phyloP scores from a whole-genome alignment of 2,888 invertebrate species.

The Marasmarcha lunaedactyla region DNA sequence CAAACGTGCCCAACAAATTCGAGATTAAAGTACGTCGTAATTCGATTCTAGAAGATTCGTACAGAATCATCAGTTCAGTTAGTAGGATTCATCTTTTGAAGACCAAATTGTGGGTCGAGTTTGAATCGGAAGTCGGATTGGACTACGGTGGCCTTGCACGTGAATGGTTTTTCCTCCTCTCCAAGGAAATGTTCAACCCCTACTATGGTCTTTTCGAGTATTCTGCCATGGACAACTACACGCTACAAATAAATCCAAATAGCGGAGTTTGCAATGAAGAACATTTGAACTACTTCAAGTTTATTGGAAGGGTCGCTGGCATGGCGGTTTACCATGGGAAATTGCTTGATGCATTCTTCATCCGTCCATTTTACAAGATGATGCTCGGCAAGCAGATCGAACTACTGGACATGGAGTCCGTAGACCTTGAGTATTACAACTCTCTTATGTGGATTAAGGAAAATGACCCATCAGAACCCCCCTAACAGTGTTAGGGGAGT shows the following conservation, averaged over 20 bases:
- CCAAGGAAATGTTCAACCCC: slow-evolving; percentile 99
- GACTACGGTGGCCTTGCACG: slow-evolving; percentile 96
- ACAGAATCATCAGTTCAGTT: slow-evolving; percentile 92
- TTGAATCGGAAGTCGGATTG: slow-evolving; percentile 94
- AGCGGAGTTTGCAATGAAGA: slow-evolving; percentile 98
- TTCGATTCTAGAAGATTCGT: slow-evolving; percentile 97
- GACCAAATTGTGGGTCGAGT: slow-evolving; percentile 98
- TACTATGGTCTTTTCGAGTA: slow-evolving; percentile 99
- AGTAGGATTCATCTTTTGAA: slow-evolving; percentile 92
- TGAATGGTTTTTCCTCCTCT: slow-evolving; percentile 98
- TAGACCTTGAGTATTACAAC: slow-evolving; percentile 98
- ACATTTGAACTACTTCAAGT: slow-evolving; percentile 97
- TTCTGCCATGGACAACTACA: slow-evolving; percentile 99
- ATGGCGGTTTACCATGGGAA: slow-evolving; percentile 99
- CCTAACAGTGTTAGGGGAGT: no score
- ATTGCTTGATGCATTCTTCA: slow-evolving; percentile 97
- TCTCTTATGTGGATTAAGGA: slow-evolving; percentile 93
- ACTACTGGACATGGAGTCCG: slow-evolving; percentile 98
- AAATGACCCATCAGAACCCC: no score
- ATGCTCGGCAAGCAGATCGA: slow-evolving; percentile 96
- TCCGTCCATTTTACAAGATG: slow-evolving; percentile 99
- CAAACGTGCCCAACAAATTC: slow-evolving; percentile 96
- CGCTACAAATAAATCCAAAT: slow-evolving; percentile 97
- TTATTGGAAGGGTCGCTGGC: slow-evolving; percentile 97
- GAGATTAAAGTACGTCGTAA: slow-evolving; percentile 94